A percentile compares a stretch with the other conserved stretches of the same genome.
These are phyloP conservation scores for Campaea margaritaria DNA, from an alignment of 2,888 invertebrate species.

Conservation along the genomic window DNA sequence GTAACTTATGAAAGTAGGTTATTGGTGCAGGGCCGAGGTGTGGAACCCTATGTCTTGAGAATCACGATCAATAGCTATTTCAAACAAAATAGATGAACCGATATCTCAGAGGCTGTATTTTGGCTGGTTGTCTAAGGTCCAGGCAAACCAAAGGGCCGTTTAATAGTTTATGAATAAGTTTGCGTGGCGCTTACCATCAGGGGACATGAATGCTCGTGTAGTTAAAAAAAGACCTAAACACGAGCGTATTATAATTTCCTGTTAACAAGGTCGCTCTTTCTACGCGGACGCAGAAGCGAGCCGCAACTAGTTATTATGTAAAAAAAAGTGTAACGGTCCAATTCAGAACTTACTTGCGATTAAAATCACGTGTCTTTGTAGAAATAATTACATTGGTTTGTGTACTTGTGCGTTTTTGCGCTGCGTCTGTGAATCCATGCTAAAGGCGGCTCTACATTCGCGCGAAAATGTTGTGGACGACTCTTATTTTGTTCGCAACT, in stretches of 20 bases:
- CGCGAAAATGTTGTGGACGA: slow-evolving; percentile 16
- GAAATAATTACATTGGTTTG: slow-evolving; percentile 46
- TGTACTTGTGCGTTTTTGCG: slow-evolving; percentile 48
- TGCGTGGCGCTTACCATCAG: no score
- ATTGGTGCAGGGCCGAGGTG: no score
- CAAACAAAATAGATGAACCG: no score
- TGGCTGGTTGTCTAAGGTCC: no score
- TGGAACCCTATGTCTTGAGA: no score
- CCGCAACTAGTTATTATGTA: slow-evolving; percentile 12
- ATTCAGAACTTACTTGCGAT: slow-evolving; percentile 41
- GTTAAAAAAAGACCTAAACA: neutral
- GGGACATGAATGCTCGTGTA: neutral
- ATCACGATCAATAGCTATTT: no score
- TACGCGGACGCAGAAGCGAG: slow-evolving; percentile 21
- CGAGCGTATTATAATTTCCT: neutral
- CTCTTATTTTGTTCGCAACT: no score
- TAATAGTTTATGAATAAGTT: no score
- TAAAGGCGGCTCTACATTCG: slow-evolving; percentile 42
- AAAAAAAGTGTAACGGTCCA: slow-evolving; percentile 41
- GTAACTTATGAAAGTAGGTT: no score
- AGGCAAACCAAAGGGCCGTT: no score
- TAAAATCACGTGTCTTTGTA: slow-evolving; percentile 40
- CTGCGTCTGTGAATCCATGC: slow-evolving; percentile 49
- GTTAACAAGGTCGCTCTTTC: slow-evolving; percentile 15
- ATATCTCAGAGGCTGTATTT: no score